phyloP scores from a whole-genome alignment of 2,888 invertebrate species.

The Troglohyphantes excavatus region DNA sequence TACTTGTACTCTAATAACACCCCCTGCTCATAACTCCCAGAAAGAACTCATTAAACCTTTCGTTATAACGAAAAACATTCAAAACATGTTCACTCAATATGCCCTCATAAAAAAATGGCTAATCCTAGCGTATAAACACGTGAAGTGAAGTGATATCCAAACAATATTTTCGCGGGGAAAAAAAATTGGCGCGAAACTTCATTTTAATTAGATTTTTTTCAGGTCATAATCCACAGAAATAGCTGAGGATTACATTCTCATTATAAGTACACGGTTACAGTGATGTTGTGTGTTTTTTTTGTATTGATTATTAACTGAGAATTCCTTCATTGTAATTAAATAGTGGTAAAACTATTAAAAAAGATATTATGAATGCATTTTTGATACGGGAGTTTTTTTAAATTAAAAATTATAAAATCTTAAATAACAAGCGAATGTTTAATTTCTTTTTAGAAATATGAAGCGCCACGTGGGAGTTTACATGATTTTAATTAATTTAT shows the following conservation, averaged over 20 bases:
- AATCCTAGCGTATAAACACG: not conserved
- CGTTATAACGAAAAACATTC: not conserved
- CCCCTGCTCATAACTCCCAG: not conserved
- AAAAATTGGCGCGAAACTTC: not conserved
- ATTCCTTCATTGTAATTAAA: too few relatives aligned
- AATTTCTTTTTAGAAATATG: too few relatives aligned
- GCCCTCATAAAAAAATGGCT: not conserved
- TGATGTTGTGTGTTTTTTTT: not conserved
- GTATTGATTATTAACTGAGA: not conserved
- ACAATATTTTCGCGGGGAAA: not conserved
- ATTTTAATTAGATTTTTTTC: constrained; percentile 35
- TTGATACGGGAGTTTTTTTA: too few relatives aligned
- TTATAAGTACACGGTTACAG: not conserved
- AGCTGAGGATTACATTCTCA: constrained; percentile 45
- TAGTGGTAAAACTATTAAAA: too few relatives aligned
- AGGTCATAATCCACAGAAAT: not conserved
- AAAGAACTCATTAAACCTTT: not conserved
- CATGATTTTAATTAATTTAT: too few relatives aligned
- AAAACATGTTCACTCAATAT: not conserved
- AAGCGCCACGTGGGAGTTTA: too few relatives aligned
- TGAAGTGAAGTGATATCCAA: not conserved
- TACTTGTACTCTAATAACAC: not conserved
- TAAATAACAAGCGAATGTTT: too few relatives aligned
- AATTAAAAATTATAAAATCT: too few relatives aligned
- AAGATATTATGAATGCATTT: too few relatives aligned